Conservation (phyloP, 2,113 vertebrate genomes). For the Hippopotamus amphibius region DNA sequence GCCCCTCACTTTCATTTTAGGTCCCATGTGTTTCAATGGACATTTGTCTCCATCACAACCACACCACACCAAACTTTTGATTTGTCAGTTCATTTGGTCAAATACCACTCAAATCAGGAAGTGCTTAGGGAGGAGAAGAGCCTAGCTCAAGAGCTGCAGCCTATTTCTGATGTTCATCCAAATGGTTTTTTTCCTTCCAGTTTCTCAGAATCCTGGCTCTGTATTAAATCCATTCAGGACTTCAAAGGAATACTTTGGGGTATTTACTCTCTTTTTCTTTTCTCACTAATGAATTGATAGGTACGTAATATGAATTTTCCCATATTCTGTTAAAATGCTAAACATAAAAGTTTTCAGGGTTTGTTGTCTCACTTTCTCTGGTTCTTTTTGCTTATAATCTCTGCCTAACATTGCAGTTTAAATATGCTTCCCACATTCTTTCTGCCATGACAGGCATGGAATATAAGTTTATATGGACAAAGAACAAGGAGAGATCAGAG, state of each 20-base stretch:
- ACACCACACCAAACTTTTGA: conserved; percentile 14
- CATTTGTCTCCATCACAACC: conserved; percentile 60
- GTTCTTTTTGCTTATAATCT: neutral
- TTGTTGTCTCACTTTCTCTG: neutral
- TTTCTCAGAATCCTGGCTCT: neutral
- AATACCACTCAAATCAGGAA: neutral
- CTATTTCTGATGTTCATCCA: neutral
- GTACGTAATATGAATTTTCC: neutral
- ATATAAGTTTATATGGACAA: neutral
- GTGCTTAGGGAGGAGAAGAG: neutral
- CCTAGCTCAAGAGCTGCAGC: neutral
- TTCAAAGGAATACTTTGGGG: neutral
- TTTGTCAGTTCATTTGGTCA: conserved; percentile 60
- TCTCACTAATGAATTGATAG: neutral
- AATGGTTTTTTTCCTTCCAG: neutral
- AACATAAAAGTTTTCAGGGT: neutral
- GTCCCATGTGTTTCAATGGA: neutral
- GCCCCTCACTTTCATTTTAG: conserved; percentile 27
- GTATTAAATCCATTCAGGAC: too few species aligned
- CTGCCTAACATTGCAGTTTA: neutral
- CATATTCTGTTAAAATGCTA: neutral
- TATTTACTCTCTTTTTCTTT: neutral
- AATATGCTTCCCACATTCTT: neutral
- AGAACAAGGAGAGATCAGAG: neutral
- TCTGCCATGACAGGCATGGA: neutral